Evolutionary conservation across 1,140 invertebrate genomes (phyloP), one percentile per base, ranked within the genome.

Genomic region (Popillia japonica): DNA sequence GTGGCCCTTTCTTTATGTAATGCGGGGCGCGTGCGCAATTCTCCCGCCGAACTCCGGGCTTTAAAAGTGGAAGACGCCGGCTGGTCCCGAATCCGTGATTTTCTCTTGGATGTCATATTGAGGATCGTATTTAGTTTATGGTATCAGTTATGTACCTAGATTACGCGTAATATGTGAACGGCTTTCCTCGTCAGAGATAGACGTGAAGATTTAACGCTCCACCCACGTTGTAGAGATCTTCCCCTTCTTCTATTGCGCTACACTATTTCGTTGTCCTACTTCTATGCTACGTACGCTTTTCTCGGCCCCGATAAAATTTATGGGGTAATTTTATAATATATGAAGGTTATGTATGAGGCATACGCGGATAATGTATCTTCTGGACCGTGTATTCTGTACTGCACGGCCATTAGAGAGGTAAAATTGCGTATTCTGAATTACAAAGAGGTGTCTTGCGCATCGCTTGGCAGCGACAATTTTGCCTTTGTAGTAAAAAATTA

Each of bases 141-240:
- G 77, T 78, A 72, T 81, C 80, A 79, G 77, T 78, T 79, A 81
- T 75, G 80, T 78, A 77, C 80, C 77, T 77, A 80, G 80, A 81
- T 81, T 81, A 81, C 48, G 77, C 42, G 77, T 77, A 78, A 80
- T 81, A 78, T 80, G 80, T 80, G 80, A 68, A 22, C 48, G 75
- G 79, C 61, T 68, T 68, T 22, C 61, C 7, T 17, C 6, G 48
- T 55, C 48, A 14, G 14, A 14, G 48, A 55, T 55, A 55, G 11
- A 55, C 48, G 48, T 17, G 48, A 17, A 55, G 48, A 55, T 55
- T 55, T 55, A 55, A 17, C 48, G 48, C 48, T 55, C 27, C 27
- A 34, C 27, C 27, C 27, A 34, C 27, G 4, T 34, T 2, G 2
- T 34, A 34, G 27, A 34, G n/a, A n/a, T n/a, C n/a, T n/a, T 34